phyloP scores from a whole-genome alignment of 2,113 vertebrate genomes.

The Spheniscus mendiculus region DNA sequence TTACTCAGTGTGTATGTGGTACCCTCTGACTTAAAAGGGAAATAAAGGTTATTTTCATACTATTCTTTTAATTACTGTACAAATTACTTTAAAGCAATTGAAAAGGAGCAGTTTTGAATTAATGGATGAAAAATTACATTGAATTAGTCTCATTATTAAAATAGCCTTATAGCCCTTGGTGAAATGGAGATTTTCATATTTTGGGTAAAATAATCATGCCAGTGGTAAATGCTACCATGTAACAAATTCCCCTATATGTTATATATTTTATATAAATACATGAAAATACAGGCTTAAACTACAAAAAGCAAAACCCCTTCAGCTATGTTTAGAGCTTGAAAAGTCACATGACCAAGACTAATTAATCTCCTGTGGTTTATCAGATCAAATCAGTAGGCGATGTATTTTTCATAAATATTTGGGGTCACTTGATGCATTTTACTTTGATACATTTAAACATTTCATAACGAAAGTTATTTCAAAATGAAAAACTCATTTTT shows the following conservation, averaged over 20 bases:
- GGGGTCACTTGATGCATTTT: neutral
- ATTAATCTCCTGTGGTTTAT: slow-evolving; percentile 48
- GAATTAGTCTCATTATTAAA: neutral
- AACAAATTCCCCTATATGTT: neutral
- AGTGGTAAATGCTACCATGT: neutral
- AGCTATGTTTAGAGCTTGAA: slow-evolving; percentile 24
- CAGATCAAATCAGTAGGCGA: neutral
- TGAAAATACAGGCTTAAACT: neutral
- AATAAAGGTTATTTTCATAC: slow-evolving; percentile 16
- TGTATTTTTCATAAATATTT: slow-evolving; percentile 38
- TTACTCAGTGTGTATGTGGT: neutral
- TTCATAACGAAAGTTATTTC: neutral
- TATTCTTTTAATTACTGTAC: neutral
- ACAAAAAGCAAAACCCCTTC: slow-evolving; percentile 6
- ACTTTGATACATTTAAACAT: neutral
- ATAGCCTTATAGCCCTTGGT: neutral
- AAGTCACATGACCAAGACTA: slow-evolving; percentile 30
- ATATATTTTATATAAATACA: neutral
- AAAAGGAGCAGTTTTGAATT: neutral
- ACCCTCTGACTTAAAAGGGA: neutral
- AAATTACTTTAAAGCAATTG: neutral
- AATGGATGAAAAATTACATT: slow-evolving; percentile 15
- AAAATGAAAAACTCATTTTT: neutral
- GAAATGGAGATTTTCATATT: slow-evolving; percentile 5
- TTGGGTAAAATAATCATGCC: neutral